Base-by-base conservation (phyloP, 2,888 invertebrate species). In the Lordiphosa fenestrarum region DNA sequence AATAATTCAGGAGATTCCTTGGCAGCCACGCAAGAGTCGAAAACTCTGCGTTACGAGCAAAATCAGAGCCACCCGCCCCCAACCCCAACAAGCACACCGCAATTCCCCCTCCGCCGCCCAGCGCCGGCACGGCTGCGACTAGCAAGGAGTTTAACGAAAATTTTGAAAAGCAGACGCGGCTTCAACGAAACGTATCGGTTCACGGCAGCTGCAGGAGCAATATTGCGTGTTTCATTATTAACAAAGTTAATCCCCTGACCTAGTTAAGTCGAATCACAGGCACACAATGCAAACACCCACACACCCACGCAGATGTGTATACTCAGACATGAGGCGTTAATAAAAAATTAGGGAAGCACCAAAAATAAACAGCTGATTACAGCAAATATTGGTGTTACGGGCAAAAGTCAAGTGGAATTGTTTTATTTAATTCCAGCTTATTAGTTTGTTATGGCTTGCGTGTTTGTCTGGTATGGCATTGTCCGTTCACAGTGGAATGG, bases 181-280 rank as follows among this genome's bases (percentile, higher is more conserved):
- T 71, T 66, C 50, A 60, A 61, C 60, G 33, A 48, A 67, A 54
- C 59, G 51, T 67, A 67, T 70, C 66, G 46, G 59, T 64, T 55
- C 63, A 56, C 63, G 51, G 65, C 69, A 74, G 62, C 60, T 66
- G 66, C 66, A 66, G 60, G 54, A 72, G 75, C 68, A 64, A 68
- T 69, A 72, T 76, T 76, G 65, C 66, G 72, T 68, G 70, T 72
- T 80, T 66, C 76, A 80, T 80, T 80, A 80, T 80, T 78, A 76
- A 78, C 76, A 73, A 76, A 76, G 69, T 78, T 76, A 80, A 80
- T 80, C 73, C 72, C 72, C 70, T 73, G 76, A 78, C 80, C 78
- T 72, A 76, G 80, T 76, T 74, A 71, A 67, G 67, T 63, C 39
- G 55, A 52, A 62, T 59, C 60, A 52, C 36, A 47, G 50, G 52